These are phyloP conservation scores for Idaea straminata DNA, from an alignment of 2,888 invertebrate genomes.

Conservation along the genomic window DNA sequence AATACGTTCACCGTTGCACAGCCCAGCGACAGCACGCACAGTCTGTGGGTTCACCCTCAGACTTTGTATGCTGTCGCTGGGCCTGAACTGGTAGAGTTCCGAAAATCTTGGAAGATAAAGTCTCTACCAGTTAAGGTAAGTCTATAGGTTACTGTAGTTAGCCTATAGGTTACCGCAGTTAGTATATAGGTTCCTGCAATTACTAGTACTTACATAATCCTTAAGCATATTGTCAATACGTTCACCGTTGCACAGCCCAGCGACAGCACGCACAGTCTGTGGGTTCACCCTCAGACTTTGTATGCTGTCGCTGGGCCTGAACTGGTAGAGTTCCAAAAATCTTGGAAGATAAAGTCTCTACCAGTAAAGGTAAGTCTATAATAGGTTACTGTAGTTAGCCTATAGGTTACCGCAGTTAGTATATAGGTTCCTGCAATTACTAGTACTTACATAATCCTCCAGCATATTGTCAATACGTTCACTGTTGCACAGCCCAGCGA, in stretches of 20 bases:
- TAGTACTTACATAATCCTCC: slow-evolving; percentile 71
- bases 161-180: too few relatives aligned
- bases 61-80: too few relatives aligned
- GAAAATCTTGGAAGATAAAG: slow-evolving; percentile 93
- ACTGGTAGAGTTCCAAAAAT: too few relatives aligned
- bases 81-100: too few relatives aligned
- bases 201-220: slow-evolving; percentile 72
- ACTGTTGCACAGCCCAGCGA: slow-evolving; percentile 93
- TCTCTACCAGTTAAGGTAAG: slow-evolving; percentile 93
- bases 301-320: too few relatives aligned
- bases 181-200: too few relatives aligned
- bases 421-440: too few relatives aligned
- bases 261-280: slow-evolving; percentile 91
- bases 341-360: slow-evolving; percentile 92
- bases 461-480: slow-evolving; percentile 84
- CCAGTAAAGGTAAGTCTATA: slow-evolving; percentile 92
- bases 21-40: slow-evolving; percentile 92
- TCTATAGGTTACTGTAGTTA: too few relatives aligned
- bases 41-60: slow-evolving; percentile 94
- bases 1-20: slow-evolving; percentile 89
- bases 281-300: too few relatives aligned
- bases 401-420: too few relatives aligned
- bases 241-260: slow-evolving; percentile 91
- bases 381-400: too few relatives aligned
- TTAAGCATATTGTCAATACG: slow-evolving; percentile 83